Conservation (phyloP, 2,113 vertebrate species). For the Prionailurus bengalensis region DNA sequence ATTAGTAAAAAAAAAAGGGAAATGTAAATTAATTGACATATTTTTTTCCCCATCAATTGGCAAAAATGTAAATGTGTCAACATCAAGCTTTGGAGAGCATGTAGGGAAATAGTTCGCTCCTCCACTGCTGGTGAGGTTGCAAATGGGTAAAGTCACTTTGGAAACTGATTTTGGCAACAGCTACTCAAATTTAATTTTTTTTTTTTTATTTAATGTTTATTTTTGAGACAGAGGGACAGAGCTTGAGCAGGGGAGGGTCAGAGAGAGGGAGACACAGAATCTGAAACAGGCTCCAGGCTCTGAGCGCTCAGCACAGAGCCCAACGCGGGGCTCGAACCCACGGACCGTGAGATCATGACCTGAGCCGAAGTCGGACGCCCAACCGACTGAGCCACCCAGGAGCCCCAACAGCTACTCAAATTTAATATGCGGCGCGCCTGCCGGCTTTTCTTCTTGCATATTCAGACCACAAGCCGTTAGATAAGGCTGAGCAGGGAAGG, state of each 20-base stretch:
- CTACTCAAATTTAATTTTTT: too few relatives aligned
- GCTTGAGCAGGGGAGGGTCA: too few relatives aligned
- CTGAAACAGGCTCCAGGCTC: too few relatives aligned
- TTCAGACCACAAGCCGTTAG: neutral
- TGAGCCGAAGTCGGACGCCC: too few relatives aligned
- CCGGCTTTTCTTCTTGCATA: neutral
- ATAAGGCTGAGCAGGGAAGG: neutral
- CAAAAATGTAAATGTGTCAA: neutral
- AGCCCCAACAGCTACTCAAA: neutral
- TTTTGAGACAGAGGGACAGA: too few relatives aligned
- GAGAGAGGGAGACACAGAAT: too few relatives aligned
- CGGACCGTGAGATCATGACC: too few relatives aligned
- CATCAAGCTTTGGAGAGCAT: neutral
- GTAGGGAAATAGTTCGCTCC: neutral
- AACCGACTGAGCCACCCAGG: too few relatives aligned
- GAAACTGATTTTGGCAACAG: neutral
- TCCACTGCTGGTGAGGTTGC: neutral
- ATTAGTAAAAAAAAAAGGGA: neutral
- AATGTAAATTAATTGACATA: constrained; percentile 14
- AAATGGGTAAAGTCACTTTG: neutral
- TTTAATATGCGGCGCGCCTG: neutral
- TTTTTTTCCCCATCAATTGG: neutral
- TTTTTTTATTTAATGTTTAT: too few relatives aligned
- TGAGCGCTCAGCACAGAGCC: too few relatives aligned
- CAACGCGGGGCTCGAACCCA: too few relatives aligned